phyloP scores from a whole-genome alignment of 1,140 invertebrate species.

The Dufourea novaeangliae region DNA sequence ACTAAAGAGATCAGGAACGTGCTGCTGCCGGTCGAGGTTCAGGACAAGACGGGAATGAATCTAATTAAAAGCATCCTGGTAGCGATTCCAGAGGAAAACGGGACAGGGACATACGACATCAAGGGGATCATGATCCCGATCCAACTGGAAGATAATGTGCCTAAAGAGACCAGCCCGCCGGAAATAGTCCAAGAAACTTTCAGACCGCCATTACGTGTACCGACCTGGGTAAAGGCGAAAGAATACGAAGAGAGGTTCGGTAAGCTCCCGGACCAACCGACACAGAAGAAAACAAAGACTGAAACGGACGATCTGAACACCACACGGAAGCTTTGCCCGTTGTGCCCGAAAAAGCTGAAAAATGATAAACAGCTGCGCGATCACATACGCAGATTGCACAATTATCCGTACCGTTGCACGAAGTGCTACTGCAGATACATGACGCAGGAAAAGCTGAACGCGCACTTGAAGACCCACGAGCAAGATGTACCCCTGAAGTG shows the following conservation, averaged over 20 bases:
- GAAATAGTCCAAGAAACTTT: too few species aligned
- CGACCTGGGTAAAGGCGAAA: too few species aligned
- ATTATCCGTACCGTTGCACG: slow-evolving; percentile 77
- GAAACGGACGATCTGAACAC: neutral
- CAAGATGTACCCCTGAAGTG: slow-evolving; percentile 60
- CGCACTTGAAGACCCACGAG: slow-evolving; percentile 63
- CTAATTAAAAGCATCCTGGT: slow-evolving; percentile 25
- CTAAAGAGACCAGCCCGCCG: neutral
- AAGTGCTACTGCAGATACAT: slow-evolving; percentile 72
- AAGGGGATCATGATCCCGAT: neutral
- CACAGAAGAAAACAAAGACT: too few species aligned
- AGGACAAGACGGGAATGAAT: slow-evolving; percentile 3
- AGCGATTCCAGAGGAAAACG: neutral
- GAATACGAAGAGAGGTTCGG: neutral
- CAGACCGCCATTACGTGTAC: too few species aligned
- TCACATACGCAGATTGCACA: slow-evolving; percentile 75
- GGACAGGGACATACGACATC: neutral
- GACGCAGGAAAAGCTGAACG: slow-evolving; percentile 29
- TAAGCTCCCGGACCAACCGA: too few species aligned
- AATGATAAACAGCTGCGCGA: slow-evolving; percentile 76
- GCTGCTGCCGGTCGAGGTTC: neutral
- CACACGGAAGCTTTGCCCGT: slow-evolving; percentile 74
- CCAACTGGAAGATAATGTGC: neutral
- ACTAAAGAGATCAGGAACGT: neutral
- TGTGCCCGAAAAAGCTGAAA: slow-evolving; percentile 78